phyloP scores from a whole-genome alignment of 2,888 invertebrate genomes.

The Desoria tigrina region DNA sequence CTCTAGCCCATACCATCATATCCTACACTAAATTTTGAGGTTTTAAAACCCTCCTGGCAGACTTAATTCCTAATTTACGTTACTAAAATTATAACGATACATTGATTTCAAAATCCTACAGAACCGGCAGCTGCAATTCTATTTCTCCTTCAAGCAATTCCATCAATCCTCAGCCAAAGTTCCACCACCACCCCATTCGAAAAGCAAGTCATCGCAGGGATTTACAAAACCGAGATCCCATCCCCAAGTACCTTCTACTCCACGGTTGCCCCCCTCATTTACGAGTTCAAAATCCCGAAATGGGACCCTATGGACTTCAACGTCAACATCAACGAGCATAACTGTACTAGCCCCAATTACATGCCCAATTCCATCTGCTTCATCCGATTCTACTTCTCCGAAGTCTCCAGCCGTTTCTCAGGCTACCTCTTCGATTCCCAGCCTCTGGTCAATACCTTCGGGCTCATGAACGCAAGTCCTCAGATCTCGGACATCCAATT shows the following conservation, averaged over 20 bases:
- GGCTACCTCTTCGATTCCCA: constrained; percentile 26
- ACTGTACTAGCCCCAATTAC: neutral
- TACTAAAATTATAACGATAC: no score
- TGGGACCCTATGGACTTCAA: neutral
- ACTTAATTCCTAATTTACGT: no score
- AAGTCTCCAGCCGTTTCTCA: constrained; percentile 25
- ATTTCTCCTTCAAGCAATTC: no score
- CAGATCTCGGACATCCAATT: constrained; percentile 24
- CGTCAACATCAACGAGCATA: neutral
- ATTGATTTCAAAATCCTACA: no score
- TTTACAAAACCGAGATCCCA: constrained; percentile 7
- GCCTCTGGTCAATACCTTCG: constrained; percentile 31
- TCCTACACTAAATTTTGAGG: no score
- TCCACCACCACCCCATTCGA: no score
- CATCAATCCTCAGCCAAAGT: no score
- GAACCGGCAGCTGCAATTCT: no score
- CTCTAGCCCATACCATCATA: no score
- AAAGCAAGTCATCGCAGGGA: neutral
- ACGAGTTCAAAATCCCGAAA: constrained; percentile 20
- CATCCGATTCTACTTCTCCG: constrained; percentile 22
- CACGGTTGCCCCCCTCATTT: constrained; percentile 21
- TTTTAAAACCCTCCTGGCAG: no score
- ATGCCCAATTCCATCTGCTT: constrained; percentile 15
- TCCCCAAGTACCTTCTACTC: constrained; percentile 14
- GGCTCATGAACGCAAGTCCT: constrained; percentile 27